phyloP scores from a whole-genome alignment of 1,140 invertebrate species.

The Drosophila mauritiana region DNA sequence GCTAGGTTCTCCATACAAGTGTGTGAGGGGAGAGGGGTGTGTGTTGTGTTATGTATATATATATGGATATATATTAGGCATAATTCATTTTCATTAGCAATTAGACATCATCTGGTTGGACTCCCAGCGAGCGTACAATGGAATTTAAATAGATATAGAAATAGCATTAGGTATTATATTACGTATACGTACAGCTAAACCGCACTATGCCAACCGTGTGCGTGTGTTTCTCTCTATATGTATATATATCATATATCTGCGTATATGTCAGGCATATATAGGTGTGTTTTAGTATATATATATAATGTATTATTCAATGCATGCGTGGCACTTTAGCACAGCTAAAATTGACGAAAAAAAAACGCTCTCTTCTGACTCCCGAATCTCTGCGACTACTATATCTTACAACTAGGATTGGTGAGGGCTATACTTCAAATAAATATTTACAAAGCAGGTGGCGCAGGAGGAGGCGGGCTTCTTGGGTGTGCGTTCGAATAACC shows the following conservation, averaged over 20 bases:
- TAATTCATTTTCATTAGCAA: constrained; percentile 69
- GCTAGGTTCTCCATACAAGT: constrained; percentile 39
- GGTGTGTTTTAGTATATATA: constrained; percentile 14
- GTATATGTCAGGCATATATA: constrained; percentile 42
- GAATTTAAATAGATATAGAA: constrained; percentile 35
- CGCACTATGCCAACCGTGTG: constrained; percentile 27
- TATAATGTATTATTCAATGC: constrained; percentile 55
- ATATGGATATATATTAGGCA: constrained; percentile 51
- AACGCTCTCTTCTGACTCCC: constrained; percentile 22
- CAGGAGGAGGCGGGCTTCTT: not conserved
- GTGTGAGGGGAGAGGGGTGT: constrained; percentile 2
- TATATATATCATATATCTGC: constrained; percentile 27
- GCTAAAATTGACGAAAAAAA: constrained; percentile 58
- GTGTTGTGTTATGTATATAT: constrained; percentile 11
- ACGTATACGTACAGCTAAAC: constrained; percentile 42
- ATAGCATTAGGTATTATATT: constrained; percentile 33
- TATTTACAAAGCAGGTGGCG: constrained; percentile 68
- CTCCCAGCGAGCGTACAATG: constrained; percentile 28
- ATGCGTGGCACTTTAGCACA: constrained; percentile 75
- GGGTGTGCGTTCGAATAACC: constrained; percentile 1
- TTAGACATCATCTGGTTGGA: constrained; percentile 48
- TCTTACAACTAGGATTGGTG: constrained; percentile 48
- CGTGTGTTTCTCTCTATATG: constrained; percentile 6
- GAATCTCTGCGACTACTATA: constrained; percentile 46
- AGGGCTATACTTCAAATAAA: constrained; percentile 72